phyloP scores from a whole-genome alignment of 2,888 invertebrate genomes.

The Aphodius sticticus region DNA sequence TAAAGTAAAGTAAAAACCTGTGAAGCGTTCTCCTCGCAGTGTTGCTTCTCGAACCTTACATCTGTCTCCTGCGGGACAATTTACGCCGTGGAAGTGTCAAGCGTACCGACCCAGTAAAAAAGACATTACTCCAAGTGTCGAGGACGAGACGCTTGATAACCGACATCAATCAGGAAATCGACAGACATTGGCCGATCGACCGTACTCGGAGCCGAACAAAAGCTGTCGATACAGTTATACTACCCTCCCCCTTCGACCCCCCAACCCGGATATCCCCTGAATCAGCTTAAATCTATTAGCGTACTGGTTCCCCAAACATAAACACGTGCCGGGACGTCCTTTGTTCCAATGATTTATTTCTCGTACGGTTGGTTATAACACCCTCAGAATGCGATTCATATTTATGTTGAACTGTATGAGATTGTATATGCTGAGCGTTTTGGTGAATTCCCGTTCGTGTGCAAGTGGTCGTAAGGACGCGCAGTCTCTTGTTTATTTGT shows the following conservation, averaged over 20 bases:
- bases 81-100: constrained; percentile 4
- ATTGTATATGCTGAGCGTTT: neutral
- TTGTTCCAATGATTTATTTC: constrained; percentile 35
- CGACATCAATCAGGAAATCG: constrained; percentile 27
- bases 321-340: constrained; percentile 32
- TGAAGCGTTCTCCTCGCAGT: neutral
- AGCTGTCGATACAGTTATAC: constrained; percentile 16
- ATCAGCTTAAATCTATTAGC: constrained; percentile 35
- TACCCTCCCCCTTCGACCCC: constrained; percentile 17
- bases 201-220: constrained; percentile 24
- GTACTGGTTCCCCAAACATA: constrained; percentile 30
- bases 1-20: neutral
- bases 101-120: constrained; percentile 25
- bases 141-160: constrained; percentile 11
- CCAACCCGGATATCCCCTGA: constrained; percentile 17
- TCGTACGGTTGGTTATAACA: constrained; percentile 23
- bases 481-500: neutral
- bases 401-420: neutral
- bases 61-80: neutral
- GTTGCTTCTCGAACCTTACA: neutral
- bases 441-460: neutral
- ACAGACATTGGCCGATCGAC: constrained; percentile 22
- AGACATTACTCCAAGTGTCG: constrained; percentile 23
- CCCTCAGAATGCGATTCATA: constrained; percentile 12
- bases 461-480: constrained; percentile 11